phyloP scores from a whole-genome alignment of 2,797 vertebrate genomes.

The Enteromius radiatus region DNA sequence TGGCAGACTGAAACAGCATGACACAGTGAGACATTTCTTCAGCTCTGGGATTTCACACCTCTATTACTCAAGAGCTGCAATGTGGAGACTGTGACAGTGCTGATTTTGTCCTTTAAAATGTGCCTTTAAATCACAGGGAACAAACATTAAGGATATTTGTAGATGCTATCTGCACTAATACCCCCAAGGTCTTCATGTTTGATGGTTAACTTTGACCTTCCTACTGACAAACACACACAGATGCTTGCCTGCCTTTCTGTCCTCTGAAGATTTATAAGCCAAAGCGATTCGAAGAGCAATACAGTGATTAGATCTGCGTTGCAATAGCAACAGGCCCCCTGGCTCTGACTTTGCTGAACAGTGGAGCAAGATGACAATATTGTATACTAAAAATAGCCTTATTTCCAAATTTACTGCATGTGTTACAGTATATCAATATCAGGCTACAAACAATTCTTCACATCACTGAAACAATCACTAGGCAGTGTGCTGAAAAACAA shows the following conservation, averaged over 20 bases:
- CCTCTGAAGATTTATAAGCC: conserved; percentile 44
- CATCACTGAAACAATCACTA: conserved; percentile 4
- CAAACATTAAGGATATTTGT: conserved; percentile 35
- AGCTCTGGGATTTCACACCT: conserved; percentile 1
- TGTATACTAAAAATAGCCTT: conserved; percentile 37
- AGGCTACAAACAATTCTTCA: conserved; percentile 27
- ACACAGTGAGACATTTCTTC: conserved; percentile 30
- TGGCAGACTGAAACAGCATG: conserved; percentile 84
- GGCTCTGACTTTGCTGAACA: conserved; percentile 41
- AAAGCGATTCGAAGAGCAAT: conserved; percentile 10
- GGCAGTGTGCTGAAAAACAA: neutral
- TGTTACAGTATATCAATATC: conserved; percentile 35
- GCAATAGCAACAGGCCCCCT: conserved; percentile 33
- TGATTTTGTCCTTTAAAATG: conserved; percentile 10
- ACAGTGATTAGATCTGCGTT: conserved; percentile 49
- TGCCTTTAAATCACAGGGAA: conserved; percentile 10
- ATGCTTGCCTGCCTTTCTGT: conserved; percentile 40
- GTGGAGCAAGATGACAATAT: conserved; percentile 17
- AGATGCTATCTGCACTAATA: conserved; percentile 7
- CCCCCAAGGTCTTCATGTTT: conserved; percentile 4
- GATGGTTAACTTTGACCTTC: conserved; percentile 40
- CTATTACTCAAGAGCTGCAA: conserved; percentile 42
- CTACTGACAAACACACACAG: conserved; percentile 19
- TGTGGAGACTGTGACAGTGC: neutral
- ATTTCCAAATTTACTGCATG: conserved; percentile 26